phyloP scores from a whole-genome alignment of 1,140 invertebrate species.

The Drosophila micromelanica region DNA sequence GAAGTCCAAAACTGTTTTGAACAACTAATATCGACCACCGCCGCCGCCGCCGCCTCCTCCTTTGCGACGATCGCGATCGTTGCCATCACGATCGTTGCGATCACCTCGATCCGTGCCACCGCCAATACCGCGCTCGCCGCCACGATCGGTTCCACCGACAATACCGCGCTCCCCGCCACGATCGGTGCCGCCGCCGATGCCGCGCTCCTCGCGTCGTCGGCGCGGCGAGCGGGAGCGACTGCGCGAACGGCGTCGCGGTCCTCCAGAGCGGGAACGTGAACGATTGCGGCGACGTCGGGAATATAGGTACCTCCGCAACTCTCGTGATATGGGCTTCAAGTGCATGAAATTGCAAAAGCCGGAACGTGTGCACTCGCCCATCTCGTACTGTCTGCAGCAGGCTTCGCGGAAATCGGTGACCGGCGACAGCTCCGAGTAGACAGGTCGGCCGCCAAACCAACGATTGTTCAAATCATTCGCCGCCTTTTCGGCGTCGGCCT shows the following conservation, averaged over 20 bases:
- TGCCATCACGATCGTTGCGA: slow-evolving; percentile 40
- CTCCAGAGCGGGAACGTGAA: slow-evolving; percentile 78
- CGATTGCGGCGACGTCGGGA: slow-evolving; percentile 85
- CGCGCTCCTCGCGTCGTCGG: slow-evolving; percentile 61
- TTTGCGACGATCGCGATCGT: slow-evolving; percentile 51
- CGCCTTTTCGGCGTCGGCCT: slow-evolving; percentile 99
- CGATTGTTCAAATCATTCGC: slow-evolving; percentile 98
- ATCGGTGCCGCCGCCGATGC: slow-evolving; percentile 54
- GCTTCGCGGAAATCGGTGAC: slow-evolving; percentile 99
- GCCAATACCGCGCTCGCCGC: slow-evolving; percentile 49
- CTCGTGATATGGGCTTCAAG: slow-evolving; percentile 98
- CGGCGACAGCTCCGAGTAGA: slow-evolving; percentile 98
- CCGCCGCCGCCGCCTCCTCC: slow-evolving; percentile 26
- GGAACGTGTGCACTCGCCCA: slow-evolving; percentile 98
- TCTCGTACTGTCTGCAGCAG: slow-evolving; percentile 99
- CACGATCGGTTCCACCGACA: slow-evolving; percentile 50
- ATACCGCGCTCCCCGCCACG: slow-evolving; percentile 40
- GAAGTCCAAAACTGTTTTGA: slow-evolving; percentile 27
- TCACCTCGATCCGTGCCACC: slow-evolving; percentile 46
- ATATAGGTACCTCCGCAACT: slow-evolving; percentile 91
- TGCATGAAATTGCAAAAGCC: slow-evolving; percentile 99
- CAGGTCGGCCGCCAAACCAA: slow-evolving; percentile 99
- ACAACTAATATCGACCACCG: slow-evolving; percentile 57
- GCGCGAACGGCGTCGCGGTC: slow-evolving; percentile 68
- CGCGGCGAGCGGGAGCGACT: slow-evolving; percentile 86